These are phyloP conservation scores for Channa striata DNA, from an alignment of 2,797 vertebrate species.

Conservation along the genomic window DNA sequence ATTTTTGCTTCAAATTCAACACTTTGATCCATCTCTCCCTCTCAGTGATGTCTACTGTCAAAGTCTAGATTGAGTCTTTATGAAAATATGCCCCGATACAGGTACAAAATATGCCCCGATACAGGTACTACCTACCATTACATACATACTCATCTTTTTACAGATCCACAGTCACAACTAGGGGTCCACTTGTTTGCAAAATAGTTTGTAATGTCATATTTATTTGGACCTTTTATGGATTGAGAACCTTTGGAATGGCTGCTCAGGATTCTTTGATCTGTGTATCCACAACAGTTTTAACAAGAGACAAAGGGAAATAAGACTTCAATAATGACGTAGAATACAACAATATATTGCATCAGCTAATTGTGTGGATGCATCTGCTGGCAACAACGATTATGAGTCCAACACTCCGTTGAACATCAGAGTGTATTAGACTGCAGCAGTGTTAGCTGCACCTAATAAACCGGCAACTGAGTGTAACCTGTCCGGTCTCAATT, in stretches of 20 bases:
- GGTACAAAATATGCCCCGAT: background rate
- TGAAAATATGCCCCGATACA: background rate
- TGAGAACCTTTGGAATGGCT: background rate
- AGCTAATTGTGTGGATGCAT: background rate
- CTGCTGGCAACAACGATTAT: background rate
- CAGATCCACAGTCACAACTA: background rate
- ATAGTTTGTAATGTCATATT: background rate
- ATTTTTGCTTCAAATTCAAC: background rate
- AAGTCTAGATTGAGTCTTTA: background rate
- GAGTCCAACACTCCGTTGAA: background rate
- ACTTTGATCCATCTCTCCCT: background rate
- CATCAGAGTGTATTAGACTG: background rate
- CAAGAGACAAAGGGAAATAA: conserved; percentile 1
- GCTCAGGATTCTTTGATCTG: background rate
- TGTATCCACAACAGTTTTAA: background rate
- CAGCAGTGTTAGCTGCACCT: background rate
- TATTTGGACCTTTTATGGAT: background rate
- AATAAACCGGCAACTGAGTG: background rate
- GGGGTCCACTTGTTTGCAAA: background rate
- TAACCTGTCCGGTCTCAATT: background rate
- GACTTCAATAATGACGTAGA: background rate
- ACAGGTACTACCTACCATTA: background rate
- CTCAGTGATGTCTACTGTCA: background rate
- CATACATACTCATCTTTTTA: background rate
- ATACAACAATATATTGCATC: background rate